Conservation (phyloP, 2,888 invertebrate genomes). For the Holacanthella duospinosa region DNA sequence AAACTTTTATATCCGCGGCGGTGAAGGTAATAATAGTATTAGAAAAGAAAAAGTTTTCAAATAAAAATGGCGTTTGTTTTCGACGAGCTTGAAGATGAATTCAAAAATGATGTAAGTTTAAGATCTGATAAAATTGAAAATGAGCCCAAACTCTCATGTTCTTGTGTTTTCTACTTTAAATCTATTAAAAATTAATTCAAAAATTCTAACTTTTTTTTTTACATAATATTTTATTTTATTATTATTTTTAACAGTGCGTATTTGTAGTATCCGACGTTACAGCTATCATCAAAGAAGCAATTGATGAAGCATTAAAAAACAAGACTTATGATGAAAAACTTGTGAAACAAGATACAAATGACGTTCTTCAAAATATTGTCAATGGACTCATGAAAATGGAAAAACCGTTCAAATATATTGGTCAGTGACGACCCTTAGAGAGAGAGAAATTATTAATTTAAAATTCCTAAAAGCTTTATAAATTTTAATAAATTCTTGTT, state of each 20-base stretch:
- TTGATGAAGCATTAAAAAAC: neutral
- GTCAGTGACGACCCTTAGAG: too few species aligned
- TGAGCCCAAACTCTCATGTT: too few species aligned
- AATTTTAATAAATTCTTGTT: too few species aligned
- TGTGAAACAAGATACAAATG: neutral
- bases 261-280: neutral
- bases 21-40: too few species aligned
- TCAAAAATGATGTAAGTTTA: slow-evolving; percentile 2
- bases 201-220: too few species aligned
- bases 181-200: too few species aligned
- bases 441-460: neutral
- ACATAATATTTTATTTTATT: too few species aligned
- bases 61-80: neutral
- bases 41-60: too few species aligned
- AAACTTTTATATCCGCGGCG: too few species aligned
- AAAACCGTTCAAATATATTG: slow-evolving; percentile 5
- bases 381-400: neutral
- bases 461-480: neutral
- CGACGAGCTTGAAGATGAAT: neutral
- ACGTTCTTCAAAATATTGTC: neutral
- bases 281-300: neutral
- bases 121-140: too few species aligned
- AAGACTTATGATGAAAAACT: neutral
- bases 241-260: neutral
- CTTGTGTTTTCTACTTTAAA: too few species aligned